Conservation (phyloP, 2,113 vertebrate species). For the Eptatretus burgeri region DNA sequence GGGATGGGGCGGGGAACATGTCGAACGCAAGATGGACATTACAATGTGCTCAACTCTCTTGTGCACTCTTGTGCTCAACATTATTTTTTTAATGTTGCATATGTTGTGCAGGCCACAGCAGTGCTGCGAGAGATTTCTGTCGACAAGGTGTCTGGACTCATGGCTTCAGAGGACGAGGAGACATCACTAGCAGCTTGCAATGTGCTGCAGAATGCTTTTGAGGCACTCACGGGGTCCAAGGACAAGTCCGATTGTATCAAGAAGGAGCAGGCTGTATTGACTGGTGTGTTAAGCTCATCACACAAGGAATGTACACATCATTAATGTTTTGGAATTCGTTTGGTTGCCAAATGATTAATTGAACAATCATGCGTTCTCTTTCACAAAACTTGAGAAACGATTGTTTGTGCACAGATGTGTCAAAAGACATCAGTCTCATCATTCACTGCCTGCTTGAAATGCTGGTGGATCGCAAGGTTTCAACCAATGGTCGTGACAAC, state of each 20-base stretch:
- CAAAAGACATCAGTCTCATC: constrained; percentile 50
- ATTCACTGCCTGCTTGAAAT: constrained; percentile 46
- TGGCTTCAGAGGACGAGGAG: constrained; percentile 54
- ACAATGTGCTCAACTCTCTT: too few relatives aligned
- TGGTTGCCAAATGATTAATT: neutral
- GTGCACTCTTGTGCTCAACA: too few relatives aligned
- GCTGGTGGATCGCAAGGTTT: constrained; percentile 47
- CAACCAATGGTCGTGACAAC: constrained; percentile 60
- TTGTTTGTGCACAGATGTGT: constrained; percentile 34
- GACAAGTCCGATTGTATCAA: constrained; percentile 38
- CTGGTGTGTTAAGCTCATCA: constrained; percentile 22
- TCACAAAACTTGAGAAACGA: constrained; percentile 7
- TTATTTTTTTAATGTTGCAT: neutral
- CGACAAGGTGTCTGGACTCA: constrained; percentile 45
- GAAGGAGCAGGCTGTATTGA: constrained; percentile 52
- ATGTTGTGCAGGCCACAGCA: constrained; percentile 32
- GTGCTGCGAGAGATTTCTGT: constrained; percentile 37
- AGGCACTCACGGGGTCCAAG: constrained; percentile 34
- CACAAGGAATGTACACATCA: too few relatives aligned
- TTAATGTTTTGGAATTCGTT: neutral
- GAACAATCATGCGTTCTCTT: neutral
- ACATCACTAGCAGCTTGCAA: constrained; percentile 45
- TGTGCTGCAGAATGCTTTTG: constrained; percentile 50
- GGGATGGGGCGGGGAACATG: too few relatives aligned
- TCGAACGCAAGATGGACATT: too few relatives aligned